These are phyloP conservation scores for Conistra vaccinii DNA, from an alignment of 2,888 invertebrate species.

Conservation along the genomic window DNA sequence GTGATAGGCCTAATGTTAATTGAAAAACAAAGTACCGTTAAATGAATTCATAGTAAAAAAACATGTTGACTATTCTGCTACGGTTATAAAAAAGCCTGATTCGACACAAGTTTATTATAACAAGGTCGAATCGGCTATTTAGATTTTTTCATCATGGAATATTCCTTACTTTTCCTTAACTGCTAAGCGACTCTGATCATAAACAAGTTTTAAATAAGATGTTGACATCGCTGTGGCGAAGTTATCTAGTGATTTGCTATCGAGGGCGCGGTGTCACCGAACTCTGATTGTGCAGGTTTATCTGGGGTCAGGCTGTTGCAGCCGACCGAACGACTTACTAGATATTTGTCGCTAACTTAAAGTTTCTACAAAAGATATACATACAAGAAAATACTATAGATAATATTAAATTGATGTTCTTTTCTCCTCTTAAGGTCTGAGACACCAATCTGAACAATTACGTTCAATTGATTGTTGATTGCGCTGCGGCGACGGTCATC, in stretches of 20 bases:
- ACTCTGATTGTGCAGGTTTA: conserved; percentile 83
- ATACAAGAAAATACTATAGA: conserved; percentile 20
- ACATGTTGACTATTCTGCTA: conserved; percentile 23
- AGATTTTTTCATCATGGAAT: conserved; percentile 57
- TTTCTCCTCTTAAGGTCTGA: conserved; percentile 66
- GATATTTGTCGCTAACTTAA: conserved; percentile 58
- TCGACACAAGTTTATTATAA: conserved; percentile 41
- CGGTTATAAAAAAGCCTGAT: conserved; percentile 42
- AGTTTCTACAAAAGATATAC: conserved; percentile 32
- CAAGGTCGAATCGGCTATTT: conserved; percentile 47
- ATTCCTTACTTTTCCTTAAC: conserved; percentile 51
- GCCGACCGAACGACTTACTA: conserved; percentile 63
- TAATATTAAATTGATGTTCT: conserved; percentile 52
- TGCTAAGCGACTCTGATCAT: conserved; percentile 29
- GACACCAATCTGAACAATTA: conserved; percentile 81
- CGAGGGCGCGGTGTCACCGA: conserved; percentile 78
- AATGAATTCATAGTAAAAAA: conserved; percentile 29
- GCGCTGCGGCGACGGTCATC: conserved; percentile 62
- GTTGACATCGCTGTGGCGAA: conserved; percentile 55
- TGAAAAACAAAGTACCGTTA: conserved; percentile 40
- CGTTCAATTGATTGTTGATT: conserved; percentile 83
- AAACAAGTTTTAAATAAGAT: conserved; percentile 57
- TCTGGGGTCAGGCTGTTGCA: conserved; percentile 81
- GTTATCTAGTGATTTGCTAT: conserved; percentile 76
- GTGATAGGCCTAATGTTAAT: conserved; percentile 21